Percentiles rank a stretch among this genome's conserved stretches.
Evolutionary conservation across 1,140 invertebrate genomes (phyloP).

Genomic region (Zaprionus ghesquierei): DNA sequence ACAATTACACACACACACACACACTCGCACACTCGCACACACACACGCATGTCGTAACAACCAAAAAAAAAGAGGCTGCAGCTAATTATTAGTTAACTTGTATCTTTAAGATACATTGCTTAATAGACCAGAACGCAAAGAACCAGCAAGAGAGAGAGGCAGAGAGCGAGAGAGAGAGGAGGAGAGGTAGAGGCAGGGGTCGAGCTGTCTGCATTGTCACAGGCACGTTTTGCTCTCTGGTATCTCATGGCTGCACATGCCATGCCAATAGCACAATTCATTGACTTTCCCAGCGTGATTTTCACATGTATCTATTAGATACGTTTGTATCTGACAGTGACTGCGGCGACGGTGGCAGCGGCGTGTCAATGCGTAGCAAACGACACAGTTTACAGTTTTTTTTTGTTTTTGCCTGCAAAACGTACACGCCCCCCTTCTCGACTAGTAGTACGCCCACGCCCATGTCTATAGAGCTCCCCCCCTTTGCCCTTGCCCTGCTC

Average conservation of each 20-base stretch:
- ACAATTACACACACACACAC: constrained; percentile 37
- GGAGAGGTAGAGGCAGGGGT: not conserved
- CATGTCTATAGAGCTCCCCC: not conserved
- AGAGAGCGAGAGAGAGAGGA: not conserved
- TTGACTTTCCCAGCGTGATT: constrained; percentile 78
- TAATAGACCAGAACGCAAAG: constrained; percentile 76
- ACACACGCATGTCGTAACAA: constrained; percentile 60
- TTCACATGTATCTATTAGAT: constrained; percentile 81
- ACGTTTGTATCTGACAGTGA: constrained; percentile 63
- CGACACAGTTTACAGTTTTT: constrained; percentile 70
- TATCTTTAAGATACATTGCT: constrained; percentile 80
- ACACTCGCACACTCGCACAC: constrained; percentile 14
- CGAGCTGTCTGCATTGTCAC: constrained; percentile 52
- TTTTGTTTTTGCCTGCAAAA: not conserved
- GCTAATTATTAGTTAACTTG: constrained; percentile 81
- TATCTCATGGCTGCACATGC: constrained; percentile 59
- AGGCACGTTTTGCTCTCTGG: constrained; percentile 68
- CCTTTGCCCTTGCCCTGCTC: not conserved
- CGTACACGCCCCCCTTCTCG: not conserved
- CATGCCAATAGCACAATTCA: constrained; percentile 70
- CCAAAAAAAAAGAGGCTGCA: constrained; percentile 49
- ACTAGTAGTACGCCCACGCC: not conserved
- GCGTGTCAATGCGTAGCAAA: constrained; percentile 77
- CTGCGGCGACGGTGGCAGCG: constrained; percentile 33
- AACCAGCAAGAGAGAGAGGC: constrained; percentile 1